These are phyloP conservation scores for Chalcosyrphus nemorum DNA, from an alignment of 2,888 invertebrate species.

Conservation along the genomic window DNA sequence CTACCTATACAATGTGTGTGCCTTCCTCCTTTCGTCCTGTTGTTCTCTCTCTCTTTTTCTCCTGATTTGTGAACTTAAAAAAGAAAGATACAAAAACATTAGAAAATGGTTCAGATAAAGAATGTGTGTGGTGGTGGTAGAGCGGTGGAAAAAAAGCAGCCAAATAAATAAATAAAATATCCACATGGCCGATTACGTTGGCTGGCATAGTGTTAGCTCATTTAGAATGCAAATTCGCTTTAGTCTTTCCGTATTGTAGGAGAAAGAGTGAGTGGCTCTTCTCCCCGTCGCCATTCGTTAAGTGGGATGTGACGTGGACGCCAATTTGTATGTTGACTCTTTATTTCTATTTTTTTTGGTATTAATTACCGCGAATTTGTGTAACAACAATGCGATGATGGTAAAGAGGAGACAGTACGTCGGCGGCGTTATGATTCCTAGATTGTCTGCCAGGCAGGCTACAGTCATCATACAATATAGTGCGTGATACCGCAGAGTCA, in stretches of 20 bases:
- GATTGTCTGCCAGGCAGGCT: not conserved
- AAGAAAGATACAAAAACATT: slow-evolving; percentile 7
- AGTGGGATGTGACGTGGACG: slow-evolving; percentile 43
- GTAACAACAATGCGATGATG: slow-evolving; percentile 1
- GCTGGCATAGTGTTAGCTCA: slow-evolving; percentile 41
- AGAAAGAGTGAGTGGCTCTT: not conserved
- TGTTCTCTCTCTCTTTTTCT: slow-evolving; percentile 9
- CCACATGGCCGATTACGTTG: slow-evolving; percentile 53
- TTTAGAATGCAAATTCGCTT: slow-evolving; percentile 51
- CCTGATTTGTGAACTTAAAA: not conserved
- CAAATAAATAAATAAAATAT: slow-evolving; percentile 38
- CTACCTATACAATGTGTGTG: slow-evolving; percentile 18
- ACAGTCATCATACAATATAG: not conserved
- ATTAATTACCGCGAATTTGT: slow-evolving; percentile 38
- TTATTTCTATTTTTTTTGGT: slow-evolving; percentile 6
- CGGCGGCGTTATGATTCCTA: not conserved
- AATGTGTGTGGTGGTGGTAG: not conserved
- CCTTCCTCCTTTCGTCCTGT: slow-evolving; percentile 32
- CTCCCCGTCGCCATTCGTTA: slow-evolving; percentile 16
- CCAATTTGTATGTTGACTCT: slow-evolving; percentile 32
- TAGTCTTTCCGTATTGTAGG: not conserved
- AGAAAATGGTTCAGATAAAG: slow-evolving; percentile 27
- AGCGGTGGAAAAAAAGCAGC: not conserved
- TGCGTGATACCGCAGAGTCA: not conserved
- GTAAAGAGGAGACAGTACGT: not conserved